These are phyloP conservation scores for Micromussa lordhowensis DNA, from an alignment of 92 coral and sea anemone genomes.

Conservation along the genomic window DNA sequence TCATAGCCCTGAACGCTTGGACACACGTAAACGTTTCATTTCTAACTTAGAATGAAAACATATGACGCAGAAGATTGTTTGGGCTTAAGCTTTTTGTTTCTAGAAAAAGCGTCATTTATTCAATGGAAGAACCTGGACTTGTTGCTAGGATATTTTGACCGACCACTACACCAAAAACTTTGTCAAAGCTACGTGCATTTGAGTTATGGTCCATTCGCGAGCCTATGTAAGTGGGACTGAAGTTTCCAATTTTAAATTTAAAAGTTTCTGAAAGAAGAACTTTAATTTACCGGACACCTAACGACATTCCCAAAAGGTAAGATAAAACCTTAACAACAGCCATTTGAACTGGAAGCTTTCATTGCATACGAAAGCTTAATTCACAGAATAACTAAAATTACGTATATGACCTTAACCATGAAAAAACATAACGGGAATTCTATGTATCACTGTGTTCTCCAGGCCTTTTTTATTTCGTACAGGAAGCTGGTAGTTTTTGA, in stretches of 20 bases:
- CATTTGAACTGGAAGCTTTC: not conserved
- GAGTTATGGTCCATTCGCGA: not conserved
- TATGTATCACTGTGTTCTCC: not conserved
- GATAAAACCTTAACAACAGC: not conserved
- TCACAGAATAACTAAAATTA: not conserved
- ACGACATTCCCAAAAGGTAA: slow-evolving; percentile 2
- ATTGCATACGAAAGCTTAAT: not conserved
- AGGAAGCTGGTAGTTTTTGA: not conserved
- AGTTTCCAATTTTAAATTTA: not conserved
- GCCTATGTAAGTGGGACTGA: not conserved
- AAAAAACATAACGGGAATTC: not conserved
- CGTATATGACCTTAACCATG: not conserved
- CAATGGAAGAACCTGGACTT: not conserved
- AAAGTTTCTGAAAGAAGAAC: not conserved
- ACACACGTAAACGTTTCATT: not conserved
- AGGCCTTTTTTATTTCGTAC: too few relatives aligned
- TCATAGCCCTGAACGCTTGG: not conserved
- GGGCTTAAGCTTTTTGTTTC: not conserved
- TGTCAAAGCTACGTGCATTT: not conserved
- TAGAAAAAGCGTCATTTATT: slow-evolving; percentile 7
- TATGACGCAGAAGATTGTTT: not conserved
- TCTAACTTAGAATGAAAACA: slow-evolving; percentile 1
- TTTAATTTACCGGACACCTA: not conserved
- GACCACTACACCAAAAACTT: not conserved
- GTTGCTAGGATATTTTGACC: slow-evolving; percentile 44